These are phyloP conservation scores for Caenorhabditis sinica DNA, from an alignment of 2,888 invertebrate species.

Conservation along the genomic window DNA sequence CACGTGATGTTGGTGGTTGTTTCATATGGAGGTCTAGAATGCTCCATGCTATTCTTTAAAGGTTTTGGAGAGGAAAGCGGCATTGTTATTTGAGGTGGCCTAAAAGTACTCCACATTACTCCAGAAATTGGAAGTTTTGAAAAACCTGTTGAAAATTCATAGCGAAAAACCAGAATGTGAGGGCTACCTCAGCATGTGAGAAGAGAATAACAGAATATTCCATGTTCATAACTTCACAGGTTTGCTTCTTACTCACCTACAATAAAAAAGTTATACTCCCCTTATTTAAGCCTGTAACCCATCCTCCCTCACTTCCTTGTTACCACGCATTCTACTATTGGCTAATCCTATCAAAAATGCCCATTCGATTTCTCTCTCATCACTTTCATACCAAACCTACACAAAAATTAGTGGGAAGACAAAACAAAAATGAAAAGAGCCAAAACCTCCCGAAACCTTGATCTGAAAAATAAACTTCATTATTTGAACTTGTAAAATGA, in stretches of 20 bases:
- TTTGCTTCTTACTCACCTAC: no score
- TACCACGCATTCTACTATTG: conserved; percentile 4
- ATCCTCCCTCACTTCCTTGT: background rate
- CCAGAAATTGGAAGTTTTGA: no score
- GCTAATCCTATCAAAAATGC: background rate
- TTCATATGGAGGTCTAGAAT: background rate
- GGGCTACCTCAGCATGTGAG: no score
- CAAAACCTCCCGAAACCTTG: conserved; percentile 5
- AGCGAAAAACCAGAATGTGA: no score
- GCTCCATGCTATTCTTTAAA: no score
- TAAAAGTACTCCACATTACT: no score
- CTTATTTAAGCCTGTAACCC: background rate
- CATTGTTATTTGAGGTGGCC: no score
- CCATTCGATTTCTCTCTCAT: conserved; percentile 5
- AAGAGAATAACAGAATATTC: no score
- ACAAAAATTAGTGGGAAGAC: conserved; percentile 16
- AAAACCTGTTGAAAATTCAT: no score
- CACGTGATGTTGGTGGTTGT: conserved; percentile 6
- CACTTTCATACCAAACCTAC: conserved; percentile 26
- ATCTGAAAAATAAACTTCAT: conserved; percentile 46
- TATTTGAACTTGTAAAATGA: conserved; percentile 34
- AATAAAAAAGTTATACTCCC: no score
- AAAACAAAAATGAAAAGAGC: conserved; percentile 5
- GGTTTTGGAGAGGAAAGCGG: no score
- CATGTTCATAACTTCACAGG: no score